phyloP scores from a whole-genome alignment of 2,888 invertebrate species.

The Lamproptera curius region DNA sequence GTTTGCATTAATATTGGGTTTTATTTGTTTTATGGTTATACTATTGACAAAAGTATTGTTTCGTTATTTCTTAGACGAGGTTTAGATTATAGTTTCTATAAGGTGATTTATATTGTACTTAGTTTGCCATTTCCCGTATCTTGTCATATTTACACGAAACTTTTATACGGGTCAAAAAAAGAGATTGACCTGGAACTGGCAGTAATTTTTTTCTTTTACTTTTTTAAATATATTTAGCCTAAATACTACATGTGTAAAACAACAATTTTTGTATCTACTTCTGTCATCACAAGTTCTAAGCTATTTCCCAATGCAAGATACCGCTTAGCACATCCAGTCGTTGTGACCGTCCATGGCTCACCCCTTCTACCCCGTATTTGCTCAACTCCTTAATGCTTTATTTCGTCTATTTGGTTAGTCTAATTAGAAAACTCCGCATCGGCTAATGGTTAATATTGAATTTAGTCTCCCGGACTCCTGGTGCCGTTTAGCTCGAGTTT shows the following conservation, averaged over 20 bases:
- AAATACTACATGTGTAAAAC: too few relatives aligned
- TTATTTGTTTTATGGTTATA: not conserved
- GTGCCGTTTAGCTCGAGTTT: not conserved
- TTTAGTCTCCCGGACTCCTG: conserved; percentile 54
- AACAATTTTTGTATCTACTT: too few relatives aligned
- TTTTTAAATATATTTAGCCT: too few relatives aligned
- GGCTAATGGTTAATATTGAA: conserved; percentile 66
- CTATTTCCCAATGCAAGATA: too few relatives aligned
- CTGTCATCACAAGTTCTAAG: too few relatives aligned
- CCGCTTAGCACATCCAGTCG: conserved; percentile 4
- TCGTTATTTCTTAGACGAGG: too few relatives aligned
- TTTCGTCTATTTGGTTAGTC: conserved; percentile 72
- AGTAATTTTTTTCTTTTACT: too few relatives aligned
- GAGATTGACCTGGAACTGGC: too few relatives aligned
- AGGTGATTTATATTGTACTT: too few relatives aligned
- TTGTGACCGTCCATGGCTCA: conserved; percentile 25
- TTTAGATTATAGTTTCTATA: too few relatives aligned
- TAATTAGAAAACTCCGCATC: conserved; percentile 73
- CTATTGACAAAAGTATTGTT: not conserved
- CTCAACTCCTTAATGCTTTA: conserved; percentile 74
- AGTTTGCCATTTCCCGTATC: conserved; percentile 44
- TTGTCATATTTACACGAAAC: conserved; percentile 59
- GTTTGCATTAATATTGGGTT: not conserved
- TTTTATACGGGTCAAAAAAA: conserved; percentile 59
- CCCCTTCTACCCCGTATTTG: conserved; percentile 67